Evolutionary conservation across 1,140 invertebrate species (phyloP).

Genomic region (Papilio machaon): DNA sequence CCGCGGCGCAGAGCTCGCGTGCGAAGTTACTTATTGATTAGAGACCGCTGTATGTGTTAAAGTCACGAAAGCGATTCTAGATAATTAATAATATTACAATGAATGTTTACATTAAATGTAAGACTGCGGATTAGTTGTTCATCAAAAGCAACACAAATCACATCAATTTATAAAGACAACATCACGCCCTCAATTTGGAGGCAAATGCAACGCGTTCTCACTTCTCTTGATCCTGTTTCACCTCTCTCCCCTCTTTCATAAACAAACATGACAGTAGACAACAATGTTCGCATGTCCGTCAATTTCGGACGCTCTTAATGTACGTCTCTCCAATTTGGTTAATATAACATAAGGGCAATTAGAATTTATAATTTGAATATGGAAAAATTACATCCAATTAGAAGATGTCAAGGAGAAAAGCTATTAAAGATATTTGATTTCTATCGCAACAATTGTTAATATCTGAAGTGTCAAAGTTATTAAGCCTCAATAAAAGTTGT

Average conservation of each 20-base stretch:
- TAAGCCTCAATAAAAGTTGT: conserved; percentile 1
- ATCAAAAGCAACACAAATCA: no score
- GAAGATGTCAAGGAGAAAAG: neutral
- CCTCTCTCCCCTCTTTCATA: no score
- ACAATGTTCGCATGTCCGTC: no score
- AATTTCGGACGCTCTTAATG: no score
- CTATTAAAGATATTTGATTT: neutral
- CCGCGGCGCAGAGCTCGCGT: neutral
- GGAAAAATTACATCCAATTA: neutral
- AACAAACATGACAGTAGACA: no score
- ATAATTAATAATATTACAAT: neutral
- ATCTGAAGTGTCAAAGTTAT: neutral
- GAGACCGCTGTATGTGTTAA: neutral
- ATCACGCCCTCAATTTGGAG: no score
- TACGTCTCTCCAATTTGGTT: no score
- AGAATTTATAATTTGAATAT: neutral
- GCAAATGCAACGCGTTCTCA: no score
- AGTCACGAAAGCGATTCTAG: conserved; percentile 20
- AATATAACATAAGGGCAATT: no score
- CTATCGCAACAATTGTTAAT: conserved; percentile 6
- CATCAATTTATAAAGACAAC: no score
- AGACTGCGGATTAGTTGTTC: neutral
- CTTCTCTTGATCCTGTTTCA: no score
- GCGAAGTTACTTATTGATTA: conserved; percentile 6
- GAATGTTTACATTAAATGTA: neutral